A percentile compares a stretch with the other conserved stretches of the same genome.
These are phyloP conservation scores for Drosophila punjabiensis DNA, from an alignment of 1,140 invertebrate genomes.

Conservation along the genomic window DNA sequence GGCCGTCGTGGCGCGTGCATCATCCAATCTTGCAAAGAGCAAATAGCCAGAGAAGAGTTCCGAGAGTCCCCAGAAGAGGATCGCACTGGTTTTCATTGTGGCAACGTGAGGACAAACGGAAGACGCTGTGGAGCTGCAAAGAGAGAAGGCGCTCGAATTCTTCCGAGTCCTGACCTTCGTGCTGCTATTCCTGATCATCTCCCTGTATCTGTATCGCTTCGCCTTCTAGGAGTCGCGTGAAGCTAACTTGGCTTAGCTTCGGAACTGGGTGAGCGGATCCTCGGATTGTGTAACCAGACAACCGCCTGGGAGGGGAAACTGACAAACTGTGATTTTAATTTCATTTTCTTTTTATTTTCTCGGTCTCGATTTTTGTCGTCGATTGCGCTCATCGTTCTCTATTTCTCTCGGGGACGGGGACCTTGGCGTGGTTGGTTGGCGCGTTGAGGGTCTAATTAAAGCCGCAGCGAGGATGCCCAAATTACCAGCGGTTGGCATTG, in stretches of 20 bases:
- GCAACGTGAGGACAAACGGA: constrained; percentile 58
- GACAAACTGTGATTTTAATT: constrained; percentile 60
- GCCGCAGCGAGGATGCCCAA: constrained; percentile 77
- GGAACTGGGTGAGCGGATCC: constrained; percentile 48
- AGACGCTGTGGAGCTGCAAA: constrained; percentile 85
- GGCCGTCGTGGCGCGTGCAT: constrained; percentile 53
- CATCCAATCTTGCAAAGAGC: constrained; percentile 15
- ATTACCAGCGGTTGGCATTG: constrained; percentile 90
- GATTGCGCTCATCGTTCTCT: constrained; percentile 31
- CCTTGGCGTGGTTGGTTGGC: constrained; percentile 52
- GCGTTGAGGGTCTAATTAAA: constrained; percentile 69
- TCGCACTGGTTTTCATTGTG: constrained; percentile 54
- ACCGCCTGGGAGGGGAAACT: neutral
- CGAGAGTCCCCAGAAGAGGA: neutral
- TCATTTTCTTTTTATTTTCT: constrained; percentile 59
- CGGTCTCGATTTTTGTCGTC: constrained; percentile 32
- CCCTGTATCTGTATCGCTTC: constrained; percentile 81
- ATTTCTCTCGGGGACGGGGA: constrained; percentile 35
- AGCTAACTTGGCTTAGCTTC: constrained; percentile 4
- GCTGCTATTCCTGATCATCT: constrained; percentile 80
- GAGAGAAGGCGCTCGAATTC: constrained; percentile 83
- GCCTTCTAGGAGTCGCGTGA: constrained; percentile 63
- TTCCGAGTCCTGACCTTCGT: constrained; percentile 82
- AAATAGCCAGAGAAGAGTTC: neutral
- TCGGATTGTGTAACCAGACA: constrained; percentile 57